Evolutionary conservation across 2,888 invertebrate species (phyloP).

Genomic region (Chrysolina haemoptera): DNA sequence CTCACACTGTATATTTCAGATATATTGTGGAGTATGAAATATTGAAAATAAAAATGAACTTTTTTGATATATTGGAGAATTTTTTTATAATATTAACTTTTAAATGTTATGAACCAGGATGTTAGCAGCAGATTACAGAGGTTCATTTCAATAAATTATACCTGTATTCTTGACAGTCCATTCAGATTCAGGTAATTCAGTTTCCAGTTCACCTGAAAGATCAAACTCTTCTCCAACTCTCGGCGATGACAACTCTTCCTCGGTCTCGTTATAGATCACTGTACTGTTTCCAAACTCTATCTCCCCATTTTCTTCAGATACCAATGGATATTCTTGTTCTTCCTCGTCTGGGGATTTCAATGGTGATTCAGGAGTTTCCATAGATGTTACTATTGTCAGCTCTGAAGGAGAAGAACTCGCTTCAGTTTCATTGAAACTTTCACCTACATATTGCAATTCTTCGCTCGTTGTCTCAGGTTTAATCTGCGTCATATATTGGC

Average conservation of each 20-base stretch:
- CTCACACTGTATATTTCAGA: too few species aligned
- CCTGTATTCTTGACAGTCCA: not conserved
- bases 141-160: not conserved
- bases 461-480: not conserved
- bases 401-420: not conserved
- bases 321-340: not conserved
- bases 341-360: not conserved
- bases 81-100: too few species aligned
- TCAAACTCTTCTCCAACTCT: not conserved
- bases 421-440: not conserved
- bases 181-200: not conserved
- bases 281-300: not conserved
- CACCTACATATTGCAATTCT: not conserved
- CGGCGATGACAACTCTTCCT: not conserved
- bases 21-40: too few species aligned
- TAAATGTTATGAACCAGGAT: too few species aligned
- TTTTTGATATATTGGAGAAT: too few species aligned
- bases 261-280: conserved; percentile 1
- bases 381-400: not conserved
- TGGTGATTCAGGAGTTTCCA: not conserved
- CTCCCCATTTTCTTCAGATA: not conserved
- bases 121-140: too few species aligned
- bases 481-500: not conserved
- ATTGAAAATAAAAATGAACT: too few species aligned
- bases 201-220: not conserved